Conservation (phyloP, 2,113 vertebrate genomes). For the Phaethon lepturus region DNA sequence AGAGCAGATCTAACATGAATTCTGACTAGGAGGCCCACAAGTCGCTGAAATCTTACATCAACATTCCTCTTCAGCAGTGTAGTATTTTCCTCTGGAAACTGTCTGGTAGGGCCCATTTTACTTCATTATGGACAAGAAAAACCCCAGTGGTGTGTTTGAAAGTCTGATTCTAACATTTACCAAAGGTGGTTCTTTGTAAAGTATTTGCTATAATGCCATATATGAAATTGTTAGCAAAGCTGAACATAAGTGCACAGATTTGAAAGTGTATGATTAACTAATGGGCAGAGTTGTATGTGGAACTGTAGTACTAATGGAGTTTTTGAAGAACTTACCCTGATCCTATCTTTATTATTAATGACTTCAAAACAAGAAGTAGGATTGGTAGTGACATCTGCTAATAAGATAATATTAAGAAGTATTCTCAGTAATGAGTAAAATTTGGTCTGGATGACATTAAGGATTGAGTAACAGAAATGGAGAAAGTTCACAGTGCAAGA, state of each 20-base stretch:
- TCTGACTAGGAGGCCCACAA: background rate
- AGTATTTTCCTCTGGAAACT: background rate
- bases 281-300: background rate
- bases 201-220: background rate
- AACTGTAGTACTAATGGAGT: background rate
- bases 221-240: background rate
- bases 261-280: background rate
- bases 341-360: background rate
- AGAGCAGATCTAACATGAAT: background rate
- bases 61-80: background rate
- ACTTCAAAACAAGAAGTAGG: background rate
- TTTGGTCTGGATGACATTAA: background rate
- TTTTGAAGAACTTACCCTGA: background rate
- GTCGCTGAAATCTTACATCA: background rate
- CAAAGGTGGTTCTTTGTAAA: background rate
- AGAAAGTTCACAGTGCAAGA: background rate
- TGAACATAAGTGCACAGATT: background rate
- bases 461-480: background rate
- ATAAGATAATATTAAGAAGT: background rate
- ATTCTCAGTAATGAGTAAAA: background rate
- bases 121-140: background rate
- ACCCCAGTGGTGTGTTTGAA: background rate
- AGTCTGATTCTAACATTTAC: background rate
- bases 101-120: background rate
- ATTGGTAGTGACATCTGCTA: background rate